Percentiles rank a stretch among this genome's conserved stretches.
phyloP scores from a whole-genome alignment of 2,888 invertebrate species.

The Frankliniella intonsa region DNA sequence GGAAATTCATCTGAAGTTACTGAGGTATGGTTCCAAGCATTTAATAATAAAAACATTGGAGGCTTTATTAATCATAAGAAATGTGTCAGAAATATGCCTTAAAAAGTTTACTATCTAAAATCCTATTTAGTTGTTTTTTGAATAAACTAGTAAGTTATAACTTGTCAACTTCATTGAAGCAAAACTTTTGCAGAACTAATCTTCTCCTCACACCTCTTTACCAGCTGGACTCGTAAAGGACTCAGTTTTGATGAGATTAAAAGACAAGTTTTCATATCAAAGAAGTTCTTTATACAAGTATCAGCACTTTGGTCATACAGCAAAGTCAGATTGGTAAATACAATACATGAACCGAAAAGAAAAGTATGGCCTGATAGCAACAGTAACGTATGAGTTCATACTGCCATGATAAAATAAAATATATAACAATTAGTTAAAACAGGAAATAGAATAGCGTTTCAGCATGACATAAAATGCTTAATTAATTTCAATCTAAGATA shows the following conservation, averaged over 20 bases:
- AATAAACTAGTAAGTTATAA: too few species aligned
- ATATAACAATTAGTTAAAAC: neutral
- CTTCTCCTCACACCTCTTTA: too few species aligned
- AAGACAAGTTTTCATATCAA: too few species aligned
- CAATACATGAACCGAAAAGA: neutral
- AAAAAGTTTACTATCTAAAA: neutral
- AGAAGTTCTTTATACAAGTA: too few species aligned
- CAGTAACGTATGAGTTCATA: neutral
- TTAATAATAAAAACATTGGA: neutral
- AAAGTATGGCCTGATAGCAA: neutral
- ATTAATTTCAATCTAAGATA: too few species aligned
- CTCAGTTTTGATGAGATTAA: too few species aligned
- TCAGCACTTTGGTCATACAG: neutral
- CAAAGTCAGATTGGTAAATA: neutral
- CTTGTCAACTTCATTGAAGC: too few species aligned
- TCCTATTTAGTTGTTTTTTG: too few species aligned
- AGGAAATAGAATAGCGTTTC: constrained; percentile 3
- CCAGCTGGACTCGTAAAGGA: too few species aligned
- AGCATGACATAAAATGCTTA: neutral
- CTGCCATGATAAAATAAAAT: constrained; percentile 12
- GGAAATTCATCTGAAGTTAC: neutral
- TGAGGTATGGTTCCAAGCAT: neutral
- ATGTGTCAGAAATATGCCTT: neutral
- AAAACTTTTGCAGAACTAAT: too few species aligned
- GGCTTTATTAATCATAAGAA: neutral